Conservation (phyloP, 1,140 invertebrate genomes). For the Euura lappo region DNA sequence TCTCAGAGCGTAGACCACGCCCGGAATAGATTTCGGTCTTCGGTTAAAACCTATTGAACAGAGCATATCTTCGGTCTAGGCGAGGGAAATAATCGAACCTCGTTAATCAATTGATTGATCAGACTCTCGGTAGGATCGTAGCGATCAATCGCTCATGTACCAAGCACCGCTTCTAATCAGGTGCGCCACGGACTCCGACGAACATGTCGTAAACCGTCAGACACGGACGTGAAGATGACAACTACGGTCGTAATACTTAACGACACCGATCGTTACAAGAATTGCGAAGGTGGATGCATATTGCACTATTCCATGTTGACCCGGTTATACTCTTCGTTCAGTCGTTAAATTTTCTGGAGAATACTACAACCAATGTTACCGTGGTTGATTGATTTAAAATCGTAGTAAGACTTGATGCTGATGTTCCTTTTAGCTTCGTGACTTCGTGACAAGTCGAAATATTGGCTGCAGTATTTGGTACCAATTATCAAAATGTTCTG, state of each 20-base stretch:
- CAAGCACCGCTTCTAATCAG: neutral
- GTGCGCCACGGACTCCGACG: neutral
- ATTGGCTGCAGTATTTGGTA: too few relatives aligned
- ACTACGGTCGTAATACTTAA: neutral
- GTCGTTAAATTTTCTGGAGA: too few relatives aligned
- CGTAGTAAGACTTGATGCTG: too few relatives aligned
- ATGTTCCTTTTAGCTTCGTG: too few relatives aligned
- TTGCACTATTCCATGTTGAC: too few relatives aligned
- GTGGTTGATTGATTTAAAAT: too few relatives aligned
- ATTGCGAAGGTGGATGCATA: neutral
- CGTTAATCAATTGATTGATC: neutral
- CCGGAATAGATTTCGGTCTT: conserved; percentile 5
- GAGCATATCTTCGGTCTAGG: neutral
- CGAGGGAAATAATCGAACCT: neutral
- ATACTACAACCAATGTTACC: too few relatives aligned
- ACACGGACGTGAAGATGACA: neutral
- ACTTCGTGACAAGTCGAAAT: too few relatives aligned
- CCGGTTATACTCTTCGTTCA: too few relatives aligned
- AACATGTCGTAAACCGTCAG: neutral
- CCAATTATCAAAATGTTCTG: too few relatives aligned
- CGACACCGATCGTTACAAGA: neutral
- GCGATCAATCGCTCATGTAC: too few relatives aligned
- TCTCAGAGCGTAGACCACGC: neutral
- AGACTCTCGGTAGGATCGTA: neutral
- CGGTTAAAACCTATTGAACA: conserved; percentile 4